Base-by-base conservation (phyloP, 2,797 vertebrate genomes). In the Serranus cabrilla region DNA sequence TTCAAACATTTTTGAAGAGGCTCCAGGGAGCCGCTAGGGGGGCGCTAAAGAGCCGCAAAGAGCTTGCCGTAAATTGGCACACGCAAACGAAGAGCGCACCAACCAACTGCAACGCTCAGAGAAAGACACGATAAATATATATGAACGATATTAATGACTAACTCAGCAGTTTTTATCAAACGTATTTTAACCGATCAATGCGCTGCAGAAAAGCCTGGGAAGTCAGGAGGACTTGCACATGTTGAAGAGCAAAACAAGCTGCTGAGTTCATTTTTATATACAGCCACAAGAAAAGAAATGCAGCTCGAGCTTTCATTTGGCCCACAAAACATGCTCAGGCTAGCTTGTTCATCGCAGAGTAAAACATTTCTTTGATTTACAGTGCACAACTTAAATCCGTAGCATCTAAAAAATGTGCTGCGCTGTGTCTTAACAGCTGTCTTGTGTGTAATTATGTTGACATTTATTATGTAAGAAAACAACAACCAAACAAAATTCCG, bases 1-100 rank as follows among this genome's bases (percentile, higher is more conserved):
- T n/a, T n/a, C n/a, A n/a, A n/a, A n/a, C n/a, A n/a, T n/a, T n/a
- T n/a, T n/a, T n/a, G n/a, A n/a, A n/a, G n/a, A n/a, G n/a, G n/a
- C n/a, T n/a, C n/a, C n/a, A n/a, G n/a, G n/a, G n/a, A n/a, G n/a
- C n/a, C n/a, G n/a, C n/a, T n/a, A n/a, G n/a, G n/a, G n/a, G n/a
- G n/a, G n/a, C n/a, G n/a, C n/a, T n/a, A n/a, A n/a, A n/a, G n/a
- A n/a, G n/a, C n/a, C n/a, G n/a, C n/a, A n/a, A n/a, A n/a, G n/a
- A n/a, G n/a, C n/a, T n/a, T n/a, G 93, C 12, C 85, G 84, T 11
- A 92, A 73, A 54, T 77, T 96, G 55, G 95, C 95, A 17, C 86
- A 88, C 46, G 87, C 85, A 31, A 96, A 97, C 23, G 95, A 94
- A n/a, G 92, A 95, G 6, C 92, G 97, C 63, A 95, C 87, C 60